phyloP scores from a whole-genome alignment of 2,888 invertebrate species.

The Meloe dianella region DNA sequence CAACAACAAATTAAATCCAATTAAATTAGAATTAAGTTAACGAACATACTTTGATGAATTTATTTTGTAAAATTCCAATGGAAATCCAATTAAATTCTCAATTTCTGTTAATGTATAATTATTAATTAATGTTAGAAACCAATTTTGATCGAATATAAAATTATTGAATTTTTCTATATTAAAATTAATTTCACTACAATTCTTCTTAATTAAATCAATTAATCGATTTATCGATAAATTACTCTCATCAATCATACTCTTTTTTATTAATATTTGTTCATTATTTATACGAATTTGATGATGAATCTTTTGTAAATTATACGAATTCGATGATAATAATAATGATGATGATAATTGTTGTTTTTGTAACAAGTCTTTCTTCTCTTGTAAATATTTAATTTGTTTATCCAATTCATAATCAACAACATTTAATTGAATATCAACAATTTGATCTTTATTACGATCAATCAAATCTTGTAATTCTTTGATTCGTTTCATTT shows the following conservation, averaged over 20 bases:
- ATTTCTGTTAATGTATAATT: not conserved
- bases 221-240: not conserved
- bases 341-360: conserved; percentile 1
- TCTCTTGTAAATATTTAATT: not conserved
- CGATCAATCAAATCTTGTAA: not conserved
- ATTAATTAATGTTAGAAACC: not conserved
- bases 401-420: conserved; percentile 3
- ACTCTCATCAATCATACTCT: not conserved
- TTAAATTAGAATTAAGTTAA: not conserved
- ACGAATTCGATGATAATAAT: conserved; percentile 5
- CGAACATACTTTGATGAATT: not conserved
- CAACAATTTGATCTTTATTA: not conserved
- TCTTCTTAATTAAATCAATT: not conserved
- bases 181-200: not conserved
- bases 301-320: not conserved
- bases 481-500: not conserved
- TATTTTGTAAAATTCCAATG: not conserved
- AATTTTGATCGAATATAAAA: not conserved
- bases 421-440: too few species aligned
- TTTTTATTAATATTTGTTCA: not conserved
- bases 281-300: not conserved
- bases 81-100: not conserved
- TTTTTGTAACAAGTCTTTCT: not conserved
- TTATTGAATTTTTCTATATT: not conserved
- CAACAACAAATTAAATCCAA: too few species aligned